Evolutionary conservation across 2,888 invertebrate genomes (phyloP).

Genomic region (Epinotia nisella): DNA sequence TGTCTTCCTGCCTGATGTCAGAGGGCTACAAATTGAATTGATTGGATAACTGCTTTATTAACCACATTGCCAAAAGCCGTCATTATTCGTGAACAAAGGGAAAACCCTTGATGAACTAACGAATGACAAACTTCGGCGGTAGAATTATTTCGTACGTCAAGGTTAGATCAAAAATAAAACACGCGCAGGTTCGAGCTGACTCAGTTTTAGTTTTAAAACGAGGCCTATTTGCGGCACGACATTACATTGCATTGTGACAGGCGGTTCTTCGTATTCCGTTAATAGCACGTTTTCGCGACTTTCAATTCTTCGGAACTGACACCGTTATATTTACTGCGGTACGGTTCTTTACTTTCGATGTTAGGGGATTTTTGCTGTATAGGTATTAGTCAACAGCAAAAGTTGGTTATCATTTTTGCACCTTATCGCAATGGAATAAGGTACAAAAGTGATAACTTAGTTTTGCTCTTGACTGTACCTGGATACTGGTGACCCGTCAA

Average conservation of each 20-base stretch:
- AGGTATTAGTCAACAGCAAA: neutral
- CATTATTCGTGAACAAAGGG: neutral
- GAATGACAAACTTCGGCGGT: neutral
- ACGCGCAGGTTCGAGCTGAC: slow-evolving; percentile 48
- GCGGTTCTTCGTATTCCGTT: slow-evolving; percentile 50
- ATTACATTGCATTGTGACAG: slow-evolving; percentile 49
- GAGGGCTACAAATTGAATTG: no score
- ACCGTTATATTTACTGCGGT: slow-evolving; percentile 20
- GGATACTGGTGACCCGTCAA: no score
- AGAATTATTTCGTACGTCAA: slow-evolving; percentile 15
- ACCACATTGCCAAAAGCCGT: no score
- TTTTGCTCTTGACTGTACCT: no score
- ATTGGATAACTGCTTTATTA: no score
- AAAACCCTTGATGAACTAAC: neutral
- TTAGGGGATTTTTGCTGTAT: neutral
- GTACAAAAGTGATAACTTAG: no score
- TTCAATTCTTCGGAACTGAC: slow-evolving; percentile 28
- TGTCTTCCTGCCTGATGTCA: no score
- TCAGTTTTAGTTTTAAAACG: slow-evolving; percentile 52
- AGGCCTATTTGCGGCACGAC: slow-evolving; percentile 50
- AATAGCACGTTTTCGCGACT: slow-evolving; percentile 23
- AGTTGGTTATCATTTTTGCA: no score
- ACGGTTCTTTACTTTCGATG: slow-evolving; percentile 28
- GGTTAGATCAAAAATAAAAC: slow-evolving; percentile 42
- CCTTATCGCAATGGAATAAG: no score